Base-by-base conservation (phyloP, 2,113 vertebrate genomes). In the Cephalopterus ornatus region DNA sequence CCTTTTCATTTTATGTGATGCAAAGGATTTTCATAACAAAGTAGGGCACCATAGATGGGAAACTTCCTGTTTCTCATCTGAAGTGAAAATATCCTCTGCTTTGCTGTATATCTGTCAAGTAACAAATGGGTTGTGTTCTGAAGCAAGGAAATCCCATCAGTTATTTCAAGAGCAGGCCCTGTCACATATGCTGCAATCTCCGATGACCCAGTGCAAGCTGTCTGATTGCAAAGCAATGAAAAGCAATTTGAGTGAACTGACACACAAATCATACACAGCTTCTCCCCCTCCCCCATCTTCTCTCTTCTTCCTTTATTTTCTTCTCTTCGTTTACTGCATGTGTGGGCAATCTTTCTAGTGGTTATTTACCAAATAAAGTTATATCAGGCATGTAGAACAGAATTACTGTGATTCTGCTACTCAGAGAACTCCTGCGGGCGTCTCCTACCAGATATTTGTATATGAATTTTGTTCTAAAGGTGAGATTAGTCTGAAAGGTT, bases 81-180 rank as follows among this genome's bases (percentile, higher is more conserved):
- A 84, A 49, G 32, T 0, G 0, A 82, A 96, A 88, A 85, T 46
- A 50, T 73, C 53, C 42, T 82, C 49, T 49, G 39, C n/a, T 68
- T 95, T 85, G 11, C 32, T 76, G 5, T 83, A 8, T 65, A 30
- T 88, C 32, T 81, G 8, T 78, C 65, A 86, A 63, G 23, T 72
- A 90, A 74, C 50, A 93, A 80, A 93, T 42, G 9, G 10, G 14
- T 44, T 86, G 47, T 71, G 56, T 86, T 93, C 56, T 81, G 82
- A 94, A 92, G 88, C 55, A 94, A 92, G 63, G 39, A 93, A 94
- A 96, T 88, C 75, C 63, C 67, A 85, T 77, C 39, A 63, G 30
- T 81, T 96, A 86, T 78, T 94, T 88, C 67, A 94, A 90, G 65
- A 86, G 39, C 53, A 88, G 49, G 20, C 27, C 67, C 68, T 92